Base-by-base conservation (phyloP, 1,140 invertebrate species). In the Philopotamus ludificatus region DNA sequence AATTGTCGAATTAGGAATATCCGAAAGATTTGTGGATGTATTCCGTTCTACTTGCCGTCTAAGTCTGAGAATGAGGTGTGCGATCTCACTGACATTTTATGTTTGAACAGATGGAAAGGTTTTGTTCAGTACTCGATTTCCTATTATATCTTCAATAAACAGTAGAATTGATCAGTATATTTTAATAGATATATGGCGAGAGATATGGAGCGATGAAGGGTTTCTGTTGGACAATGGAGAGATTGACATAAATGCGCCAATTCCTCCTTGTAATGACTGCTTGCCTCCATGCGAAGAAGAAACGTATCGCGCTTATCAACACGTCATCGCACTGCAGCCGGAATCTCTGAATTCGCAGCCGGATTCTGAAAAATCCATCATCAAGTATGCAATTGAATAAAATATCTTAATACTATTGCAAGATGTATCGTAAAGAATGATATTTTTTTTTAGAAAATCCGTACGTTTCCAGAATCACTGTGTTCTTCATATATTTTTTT, bases 1-100 rank as follows among this genome's bases (percentile, higher is more conserved):
- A 79, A 80, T 53, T 85, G 83, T 53, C 73, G 80, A 16, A 78
- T 83, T 70, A 70, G 76, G 3, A 83, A 82, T 62, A 71, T 84
- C 12, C 70, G 77, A 0, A 73, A 74, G 1, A 73, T 79, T n/a
- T 84, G 83, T 51, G 79, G 79, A 12, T 85, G 83, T 47, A 75
- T 82, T 12, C 83, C 83, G 0, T 84, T 83, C 44, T 81, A 79
- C 65, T 71, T 83, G 73, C 81, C 79, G 0, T 74, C 79, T 57
- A 75, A 79, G 34, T 57, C 64, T 2, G 73, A 76, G 26, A 74
- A 74, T 9, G 77, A 78, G 26, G 79, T 75, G 0, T 81, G 79
- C 55, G 74, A 80, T 42, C 73, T 81, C 69, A 72, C 72, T 10
- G 78, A 80, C 57, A 68, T 77, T 10, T 60, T 71, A 0, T 81